A percentile compares a stretch with the other conserved stretches of the same genome.
Evolutionary conservation across 2,797 vertebrate genomes (phyloP).

Genomic region (Podargus strigoides): DNA sequence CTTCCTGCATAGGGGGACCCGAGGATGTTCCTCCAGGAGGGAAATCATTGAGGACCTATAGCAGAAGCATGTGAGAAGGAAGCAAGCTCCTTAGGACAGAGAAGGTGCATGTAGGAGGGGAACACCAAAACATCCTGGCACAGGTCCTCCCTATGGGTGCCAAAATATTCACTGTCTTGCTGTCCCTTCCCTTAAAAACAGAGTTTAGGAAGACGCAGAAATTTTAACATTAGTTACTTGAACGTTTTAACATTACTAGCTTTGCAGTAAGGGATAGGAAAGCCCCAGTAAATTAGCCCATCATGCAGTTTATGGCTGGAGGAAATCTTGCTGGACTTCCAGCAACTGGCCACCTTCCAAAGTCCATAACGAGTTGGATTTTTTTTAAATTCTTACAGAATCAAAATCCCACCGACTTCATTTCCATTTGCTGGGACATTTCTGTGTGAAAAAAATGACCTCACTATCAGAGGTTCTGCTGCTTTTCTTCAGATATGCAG

Average conservation of each 20-base stretch:
- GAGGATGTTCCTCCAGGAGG: not conserved
- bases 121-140: not conserved
- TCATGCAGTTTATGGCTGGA: not conserved
- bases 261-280: not conserved
- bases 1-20: accelerated
- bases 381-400: slow-evolving; percentile 15
- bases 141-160: not conserved
- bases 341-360: slow-evolving; percentile 40
- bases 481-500: slow-evolving; percentile 23
- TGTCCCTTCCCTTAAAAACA: not conserved
- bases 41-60: not conserved
- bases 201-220: not conserved
- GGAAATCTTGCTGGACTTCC: slow-evolving; percentile 23
- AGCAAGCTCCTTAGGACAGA: not conserved
- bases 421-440: slow-evolving; percentile 31
- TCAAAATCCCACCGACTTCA: not conserved
- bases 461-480: slow-evolving; percentile 15
- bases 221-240: not conserved
- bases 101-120: not conserved
- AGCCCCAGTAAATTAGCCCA: not conserved
- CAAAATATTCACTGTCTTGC: not conserved
- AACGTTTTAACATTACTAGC: not conserved
- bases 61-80: not conserved
- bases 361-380: not conserved
- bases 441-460: slow-evolving; percentile 58